Evolutionary conservation across 2,888 invertebrate genomes (phyloP).

Genomic region (Microchrysa polita): DNA sequence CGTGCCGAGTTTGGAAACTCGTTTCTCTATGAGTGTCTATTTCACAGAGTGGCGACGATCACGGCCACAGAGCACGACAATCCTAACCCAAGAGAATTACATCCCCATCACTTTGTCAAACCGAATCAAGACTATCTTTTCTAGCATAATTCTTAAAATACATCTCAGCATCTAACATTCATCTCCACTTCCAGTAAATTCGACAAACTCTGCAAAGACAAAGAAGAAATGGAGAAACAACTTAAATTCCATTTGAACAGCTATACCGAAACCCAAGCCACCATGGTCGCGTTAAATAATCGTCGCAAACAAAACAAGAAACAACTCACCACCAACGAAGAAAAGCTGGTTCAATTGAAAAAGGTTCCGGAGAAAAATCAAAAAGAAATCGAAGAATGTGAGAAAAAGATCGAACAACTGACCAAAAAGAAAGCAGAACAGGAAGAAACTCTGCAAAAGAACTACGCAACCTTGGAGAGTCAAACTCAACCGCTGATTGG

Average conservation of each 20-base stretch:
- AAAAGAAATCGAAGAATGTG: conserved; percentile 74
- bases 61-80: too few relatives aligned
- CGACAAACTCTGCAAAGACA: conserved; percentile 68
- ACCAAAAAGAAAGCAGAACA: conserved; percentile 68
- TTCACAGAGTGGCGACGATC: too few relatives aligned
- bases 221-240: conserved; percentile 70
- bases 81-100: too few relatives aligned
- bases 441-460: conserved; percentile 71
- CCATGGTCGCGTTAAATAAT: conserved; percentile 74
- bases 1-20: too few relatives aligned
- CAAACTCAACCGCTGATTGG: conserved; percentile 68
- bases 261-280: conserved; percentile 73
- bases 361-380: conserved; percentile 78
- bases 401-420: conserved; percentile 68
- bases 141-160: too few relatives aligned
- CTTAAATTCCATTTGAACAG: conserved; percentile 73
- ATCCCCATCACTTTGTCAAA: too few relatives aligned
- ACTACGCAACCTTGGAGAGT: conserved; percentile 67
- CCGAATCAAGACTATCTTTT: too few relatives aligned
- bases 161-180: too few relatives aligned
- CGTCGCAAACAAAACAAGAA: conserved; percentile 79
- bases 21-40: too few relatives aligned
- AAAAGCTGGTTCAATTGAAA: conserved; percentile 73
- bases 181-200: conserved; percentile 64
- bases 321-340: conserved; percentile 72